Base-by-base conservation (phyloP, 1,140 invertebrate genomes). In the Eubasilissa regina region DNA sequence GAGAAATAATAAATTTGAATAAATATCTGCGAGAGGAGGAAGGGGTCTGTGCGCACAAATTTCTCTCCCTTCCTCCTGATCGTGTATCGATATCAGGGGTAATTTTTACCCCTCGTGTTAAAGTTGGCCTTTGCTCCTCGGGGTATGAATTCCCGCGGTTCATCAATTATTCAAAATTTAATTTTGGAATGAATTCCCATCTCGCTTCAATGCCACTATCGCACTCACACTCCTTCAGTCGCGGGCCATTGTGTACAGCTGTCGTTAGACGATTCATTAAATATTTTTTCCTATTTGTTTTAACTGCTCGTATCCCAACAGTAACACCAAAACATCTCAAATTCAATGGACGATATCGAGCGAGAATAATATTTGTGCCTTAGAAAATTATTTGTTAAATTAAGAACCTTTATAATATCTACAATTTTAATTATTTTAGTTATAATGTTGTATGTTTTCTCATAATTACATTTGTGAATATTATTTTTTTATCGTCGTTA, bases 161-260 rank as follows among this genome's bases (percentile, higher is more conserved):
- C 80, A 77, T 81, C 80, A 81, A 81, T 81, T 81, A 81, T 81
- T 79, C 74, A 81, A 79, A 81, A 81, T 77, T 81, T 81, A 81
- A 81, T 81, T 81, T 81, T 55, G 74, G 66, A 72, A 79, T 66
- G 77, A 81, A 81, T 79, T 74, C 56, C 43, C 75, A 45, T 60
- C 48, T 77, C 55, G 60, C 21, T 55, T 12, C 10, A 43, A 45
- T 47, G 75, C 62, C 48, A 53, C 25, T 35, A 35, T 35, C 25
- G 25, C 25, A 35, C 25, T 35, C 25, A 35, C 25, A 3, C 25
- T 35, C 25, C 25, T 35, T 35, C 51, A 3, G 4, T n/a, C 56
- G 12, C 19, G 12, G 17, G 10, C 15, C 17, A 60, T 6, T 60
- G 56, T 60, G 56, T 17, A 60, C 17, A 21, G 17, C 1, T 60